A percentile compares a stretch with the other conserved stretches of the same genome.
Conservation (phyloP, 2,888 invertebrate species). For the Lordiphosa fenestrarum region DNA sequence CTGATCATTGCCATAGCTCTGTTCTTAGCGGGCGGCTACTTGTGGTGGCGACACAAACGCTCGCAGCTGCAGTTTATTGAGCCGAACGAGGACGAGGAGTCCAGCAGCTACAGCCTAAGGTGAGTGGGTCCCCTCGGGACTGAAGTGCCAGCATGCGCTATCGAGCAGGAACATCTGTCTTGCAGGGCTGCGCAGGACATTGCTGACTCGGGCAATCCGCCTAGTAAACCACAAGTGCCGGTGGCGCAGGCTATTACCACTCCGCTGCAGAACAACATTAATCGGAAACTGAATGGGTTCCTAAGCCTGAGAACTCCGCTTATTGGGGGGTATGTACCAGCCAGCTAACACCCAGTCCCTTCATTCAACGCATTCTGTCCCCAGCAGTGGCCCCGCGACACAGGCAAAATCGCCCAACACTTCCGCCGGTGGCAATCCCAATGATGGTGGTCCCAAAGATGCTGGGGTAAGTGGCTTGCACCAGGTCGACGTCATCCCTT, state of each 20-base stretch:
- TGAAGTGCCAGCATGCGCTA: no score
- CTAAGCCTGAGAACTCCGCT: constrained; percentile 79
- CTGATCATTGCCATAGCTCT: constrained; percentile 78
- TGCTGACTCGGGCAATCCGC: constrained; percentile 69
- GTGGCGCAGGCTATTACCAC: constrained; percentile 58
- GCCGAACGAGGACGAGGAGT: constrained; percentile 79
- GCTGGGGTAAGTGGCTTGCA: constrained; percentile 40
- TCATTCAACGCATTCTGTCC: neutral
- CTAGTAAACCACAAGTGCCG: constrained; percentile 60
- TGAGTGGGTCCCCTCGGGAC: constrained; percentile 40
- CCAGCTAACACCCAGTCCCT: neutral
- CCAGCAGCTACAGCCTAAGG: constrained; percentile 79
- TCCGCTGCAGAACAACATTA: constrained; percentile 78
- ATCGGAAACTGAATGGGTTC: constrained; percentile 79
- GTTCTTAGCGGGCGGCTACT: constrained; percentile 79
- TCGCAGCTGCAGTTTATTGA: constrained; percentile 80
- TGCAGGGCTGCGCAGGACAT: constrained; percentile 73
- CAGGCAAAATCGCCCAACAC: constrained; percentile 42
- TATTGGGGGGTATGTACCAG: constrained; percentile 79
- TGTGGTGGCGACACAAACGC: constrained; percentile 81
- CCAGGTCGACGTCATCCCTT: no score
- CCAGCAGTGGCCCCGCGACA: constrained; percentile 34
- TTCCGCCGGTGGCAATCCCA: constrained; percentile 27
- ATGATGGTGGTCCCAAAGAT: constrained; percentile 54
- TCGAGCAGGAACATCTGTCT: no score